Base-by-base conservation (phyloP, 2,113 vertebrate species). In the Siniperca knerii region DNA sequence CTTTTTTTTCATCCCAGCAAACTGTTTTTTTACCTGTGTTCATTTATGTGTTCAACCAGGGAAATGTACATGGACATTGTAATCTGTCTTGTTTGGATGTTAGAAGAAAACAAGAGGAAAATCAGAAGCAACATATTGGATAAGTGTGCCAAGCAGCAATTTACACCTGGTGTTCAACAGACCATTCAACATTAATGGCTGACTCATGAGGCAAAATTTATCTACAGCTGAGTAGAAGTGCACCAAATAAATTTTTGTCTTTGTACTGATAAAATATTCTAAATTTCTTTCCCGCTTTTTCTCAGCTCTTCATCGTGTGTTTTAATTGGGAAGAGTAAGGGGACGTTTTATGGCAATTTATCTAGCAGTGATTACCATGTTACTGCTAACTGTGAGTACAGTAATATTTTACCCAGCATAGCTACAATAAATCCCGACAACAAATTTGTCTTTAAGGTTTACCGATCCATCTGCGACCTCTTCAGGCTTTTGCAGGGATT, bases 91-190 rank as follows among this genome's bases (percentile, higher is more conserved):
- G 23, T 33, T 40, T 60, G 29, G 29, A 54, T 62, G 25, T 68
- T 50, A 18, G 29, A 40, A 21, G 8, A 46, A 74, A 37, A 37
- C 20, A 77, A 82, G 74, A 29, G 20, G 8, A 61, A 78, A 78
- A 73, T 54, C 55, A 60, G 52, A 77, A 61, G 33, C 35, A 37
- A 40, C 29, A 40, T 48, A 67, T 55, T 68, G 7, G 18, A 23
- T 25, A 40, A 61, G 23, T 54, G 54, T 75, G 68, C n/a, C 25
- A 50, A 60, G 65, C 65, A 75, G 12, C 58, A 61, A 58, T 79
- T 82, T 79, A 73, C 74, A 85, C 58, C 70, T 85, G 82, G 42
- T 72, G 58, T 61, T 61, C 29, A 79, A 61, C 40, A 76, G 70
- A 81, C 60, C 61, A 62, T 62, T 77, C 20, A 73, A 68, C 73